Conservation (phyloP, 2,797 vertebrate genomes). For the Adelosebastes latens region DNA sequence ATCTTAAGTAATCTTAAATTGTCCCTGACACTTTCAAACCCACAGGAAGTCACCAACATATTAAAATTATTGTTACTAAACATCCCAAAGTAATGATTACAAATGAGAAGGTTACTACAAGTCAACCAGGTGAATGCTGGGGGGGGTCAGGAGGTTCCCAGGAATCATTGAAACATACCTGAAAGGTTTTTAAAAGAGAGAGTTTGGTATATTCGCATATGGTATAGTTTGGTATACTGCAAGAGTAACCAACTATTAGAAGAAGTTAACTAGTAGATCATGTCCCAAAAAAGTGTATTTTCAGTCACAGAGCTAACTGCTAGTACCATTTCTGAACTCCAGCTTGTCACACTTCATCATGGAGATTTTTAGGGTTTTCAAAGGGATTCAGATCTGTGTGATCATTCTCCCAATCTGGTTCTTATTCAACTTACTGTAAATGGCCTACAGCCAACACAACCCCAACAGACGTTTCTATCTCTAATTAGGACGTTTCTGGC, state of each 20-base stretch:
- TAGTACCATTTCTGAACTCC: constrained; percentile 29
- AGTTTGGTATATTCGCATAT: neutral
- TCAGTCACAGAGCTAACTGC: neutral
- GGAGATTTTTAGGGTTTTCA: constrained; percentile 28
- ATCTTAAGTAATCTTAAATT: constrained; percentile 16
- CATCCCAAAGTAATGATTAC: constrained; percentile 20
- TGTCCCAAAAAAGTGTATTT: constrained; percentile 25
- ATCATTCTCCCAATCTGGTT: constrained; percentile 54
- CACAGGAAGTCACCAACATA: constrained; percentile 5
- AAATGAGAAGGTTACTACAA: neutral
- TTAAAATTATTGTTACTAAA: constrained; percentile 22
- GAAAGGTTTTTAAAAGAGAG: neutral
- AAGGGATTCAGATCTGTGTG: constrained; percentile 41
- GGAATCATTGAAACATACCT: neutral
- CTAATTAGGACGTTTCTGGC: constrained; percentile 63
- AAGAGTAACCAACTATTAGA: constrained; percentile 2
- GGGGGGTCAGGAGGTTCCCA: neutral
- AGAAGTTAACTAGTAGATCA: neutral
- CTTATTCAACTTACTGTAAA: constrained; percentile 42
- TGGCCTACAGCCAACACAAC: constrained; percentile 39
- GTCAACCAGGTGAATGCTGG: neutral
- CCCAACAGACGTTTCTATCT: constrained; percentile 51
- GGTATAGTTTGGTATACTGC: neutral
- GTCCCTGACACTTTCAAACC: constrained; percentile 12
- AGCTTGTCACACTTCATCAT: constrained; percentile 54